Percentiles rank a stretch among this genome's conserved stretches.
These are phyloP conservation scores for Strigamia crassipes DNA, from an alignment of 2,888 invertebrate genomes.

Conservation along the genomic window DNA sequence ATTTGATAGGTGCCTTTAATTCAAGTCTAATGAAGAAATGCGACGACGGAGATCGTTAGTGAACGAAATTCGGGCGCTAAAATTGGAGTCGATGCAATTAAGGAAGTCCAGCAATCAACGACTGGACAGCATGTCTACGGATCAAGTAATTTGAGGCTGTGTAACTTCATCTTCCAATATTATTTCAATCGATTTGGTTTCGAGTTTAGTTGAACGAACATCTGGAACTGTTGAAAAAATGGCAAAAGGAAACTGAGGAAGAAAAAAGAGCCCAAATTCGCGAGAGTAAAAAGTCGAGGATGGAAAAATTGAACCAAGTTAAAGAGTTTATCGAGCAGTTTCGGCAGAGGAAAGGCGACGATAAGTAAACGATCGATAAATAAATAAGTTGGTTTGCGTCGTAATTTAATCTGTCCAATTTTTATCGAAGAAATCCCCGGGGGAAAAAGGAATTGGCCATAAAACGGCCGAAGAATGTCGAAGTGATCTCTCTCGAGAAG, in stretches of 20 bases:
- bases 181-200: conserved; percentile 14
- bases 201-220: background rate
- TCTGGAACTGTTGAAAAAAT: conserved; percentile 14
- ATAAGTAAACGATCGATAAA: background rate
- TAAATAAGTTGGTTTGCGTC: background rate
- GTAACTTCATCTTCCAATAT: background rate
- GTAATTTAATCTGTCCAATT: background rate
- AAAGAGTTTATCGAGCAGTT: background rate
- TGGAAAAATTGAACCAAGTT: background rate
- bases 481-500: background rate
- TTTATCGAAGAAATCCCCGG: background rate
- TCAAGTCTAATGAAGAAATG: background rate
- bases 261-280: background rate
- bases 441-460: background rate
- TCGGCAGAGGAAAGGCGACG: background rate
- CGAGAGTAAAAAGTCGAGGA: background rate
- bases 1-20: background rate
- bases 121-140: background rate
- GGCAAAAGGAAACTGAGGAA: background rate
- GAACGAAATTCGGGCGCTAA: background rate
- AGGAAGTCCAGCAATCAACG: background rate
- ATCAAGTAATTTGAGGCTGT: background rate
- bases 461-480: background rate
- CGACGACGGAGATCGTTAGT: background rate
- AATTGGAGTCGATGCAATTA: background rate